phyloP scores from a whole-genome alignment of 2,113 vertebrate species.

The Cyanoderma ruficeps region DNA sequence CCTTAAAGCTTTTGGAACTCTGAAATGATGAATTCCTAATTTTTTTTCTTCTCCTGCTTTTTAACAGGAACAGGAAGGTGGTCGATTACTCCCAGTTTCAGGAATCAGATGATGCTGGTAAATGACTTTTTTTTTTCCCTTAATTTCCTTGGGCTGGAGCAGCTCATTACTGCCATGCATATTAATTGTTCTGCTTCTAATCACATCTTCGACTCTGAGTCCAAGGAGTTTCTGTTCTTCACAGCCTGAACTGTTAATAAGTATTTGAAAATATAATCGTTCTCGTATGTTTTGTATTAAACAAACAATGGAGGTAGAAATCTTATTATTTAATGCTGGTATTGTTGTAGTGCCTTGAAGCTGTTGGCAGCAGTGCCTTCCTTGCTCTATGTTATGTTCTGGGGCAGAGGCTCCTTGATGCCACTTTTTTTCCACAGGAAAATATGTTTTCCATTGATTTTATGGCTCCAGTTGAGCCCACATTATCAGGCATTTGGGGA shows the following conservation, averaged over 20 bases:
- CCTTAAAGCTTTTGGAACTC: neutral
- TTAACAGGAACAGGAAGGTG: constrained; percentile 95
- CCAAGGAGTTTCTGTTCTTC: neutral
- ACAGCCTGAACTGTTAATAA: constrained; percentile 22
- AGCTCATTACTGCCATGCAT: neutral
- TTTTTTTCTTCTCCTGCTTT: neutral
- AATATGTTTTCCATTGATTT: constrained; percentile 26
- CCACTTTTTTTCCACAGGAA: neutral
- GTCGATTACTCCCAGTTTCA: constrained; percentile 99
- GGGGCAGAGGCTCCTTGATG: neutral
- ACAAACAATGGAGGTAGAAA: constrained; percentile 59
- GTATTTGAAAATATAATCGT: constrained; percentile 20
- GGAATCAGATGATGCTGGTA: constrained; percentile 92
- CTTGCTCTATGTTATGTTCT: neutral
- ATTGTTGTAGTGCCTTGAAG: constrained; percentile 12
- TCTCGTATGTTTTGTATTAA: constrained; percentile 16
- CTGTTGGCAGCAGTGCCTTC: constrained; percentile 12
- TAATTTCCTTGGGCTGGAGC: neutral
- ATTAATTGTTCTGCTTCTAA: neutral
- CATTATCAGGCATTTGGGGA: neutral
- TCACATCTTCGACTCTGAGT: neutral
- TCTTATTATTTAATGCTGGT: constrained; percentile 46
- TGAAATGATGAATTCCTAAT: neutral
- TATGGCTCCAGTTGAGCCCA: neutral
- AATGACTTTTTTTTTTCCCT: constrained; percentile 1